Evolutionary conservation across 2,888 invertebrate species (phyloP), one percentile per base, ranked within the genome.

Genomic region (Corbicula japonica): DNA sequence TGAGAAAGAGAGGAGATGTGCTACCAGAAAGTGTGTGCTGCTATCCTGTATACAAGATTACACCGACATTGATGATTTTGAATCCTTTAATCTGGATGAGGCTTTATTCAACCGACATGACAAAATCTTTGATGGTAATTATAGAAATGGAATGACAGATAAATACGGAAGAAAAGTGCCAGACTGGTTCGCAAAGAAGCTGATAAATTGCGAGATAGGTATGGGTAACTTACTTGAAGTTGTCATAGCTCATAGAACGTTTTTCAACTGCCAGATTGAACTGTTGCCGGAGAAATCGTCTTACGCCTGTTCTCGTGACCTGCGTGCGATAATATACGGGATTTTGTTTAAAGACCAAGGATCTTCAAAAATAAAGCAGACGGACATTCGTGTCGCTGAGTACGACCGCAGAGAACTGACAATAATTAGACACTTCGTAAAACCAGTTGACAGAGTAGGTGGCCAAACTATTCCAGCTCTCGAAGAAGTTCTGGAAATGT

Each of bases 141-240:
- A 48, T 18, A 21, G 48, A 5, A 48, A 46, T n/a, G 46, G 18
- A 21, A 15, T 30, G 60, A 68, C 18, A n/a, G 76, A 79, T 32
- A 85, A 78, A 30, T 71, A 85, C 63, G 83, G 86, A 2, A 68
- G 62, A 23, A 2, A 28, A 0, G 62, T 95, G 76, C 96, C 96
- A 0, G 91, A 93, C 5, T 96, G 96, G 96, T 96, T 97, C 90
- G 91, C 95, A 2, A 93, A 95, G 35, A 95, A 95, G 76, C 95
- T 96, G 75, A 94, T 95, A 48, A 93, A 93, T 1, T 96, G 95
- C 21, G 88, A 94, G 46, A 95, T 96, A n/a, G 26, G 18, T 83
- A 96, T 97, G 0, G 94, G 96, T 6, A 94, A 95, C 76, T 95
- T 96, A 87, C 95, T 97, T 8, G 93, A 93, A 82, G 87, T 87